phyloP scores from a whole-genome alignment of 2,797 vertebrate genomes.

The Myotis daubentonii region DNA sequence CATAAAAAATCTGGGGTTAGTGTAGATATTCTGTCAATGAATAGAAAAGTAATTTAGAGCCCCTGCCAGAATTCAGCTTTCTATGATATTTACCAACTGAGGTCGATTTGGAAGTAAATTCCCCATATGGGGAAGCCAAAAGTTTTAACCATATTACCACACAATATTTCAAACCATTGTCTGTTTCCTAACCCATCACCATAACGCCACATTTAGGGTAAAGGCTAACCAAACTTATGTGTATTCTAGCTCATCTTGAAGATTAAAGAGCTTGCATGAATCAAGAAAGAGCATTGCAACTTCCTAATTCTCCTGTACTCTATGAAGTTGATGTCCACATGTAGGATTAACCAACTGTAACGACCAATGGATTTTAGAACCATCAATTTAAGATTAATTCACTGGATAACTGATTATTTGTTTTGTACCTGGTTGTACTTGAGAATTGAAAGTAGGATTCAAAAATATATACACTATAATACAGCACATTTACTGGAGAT shows the following conservation, averaged over 20 bases:
- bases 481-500: neutral
- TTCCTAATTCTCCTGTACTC: neutral
- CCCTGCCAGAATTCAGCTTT: slow-evolving; percentile 58
- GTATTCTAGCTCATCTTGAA: slow-evolving; percentile 6
- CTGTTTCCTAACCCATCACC: neutral
- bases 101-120: slow-evolving; percentile 56
- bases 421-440: neutral
- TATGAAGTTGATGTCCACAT: neutral
- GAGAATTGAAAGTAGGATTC: slow-evolving; percentile 29
- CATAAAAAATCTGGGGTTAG: slow-evolving; percentile 65
- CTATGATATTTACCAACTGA: slow-evolving; percentile 66
- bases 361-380: neutral
- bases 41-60: slow-evolving; percentile 68
- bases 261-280: slow-evolving; percentile 19
- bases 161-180: slow-evolving; percentile 49
- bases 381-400: slow-evolving; percentile 45
- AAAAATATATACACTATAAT: neutral
- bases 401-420: neutral
- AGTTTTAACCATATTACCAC: neutral
- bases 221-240: neutral
- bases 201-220: neutral
- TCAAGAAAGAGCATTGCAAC: neutral
- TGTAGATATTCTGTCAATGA: slow-evolving; percentile 69
- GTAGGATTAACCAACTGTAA: neutral
- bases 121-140: neutral